Evolutionary conservation across 2,888 invertebrate genomes (phyloP).

Genomic region (Pocota personata): DNA sequence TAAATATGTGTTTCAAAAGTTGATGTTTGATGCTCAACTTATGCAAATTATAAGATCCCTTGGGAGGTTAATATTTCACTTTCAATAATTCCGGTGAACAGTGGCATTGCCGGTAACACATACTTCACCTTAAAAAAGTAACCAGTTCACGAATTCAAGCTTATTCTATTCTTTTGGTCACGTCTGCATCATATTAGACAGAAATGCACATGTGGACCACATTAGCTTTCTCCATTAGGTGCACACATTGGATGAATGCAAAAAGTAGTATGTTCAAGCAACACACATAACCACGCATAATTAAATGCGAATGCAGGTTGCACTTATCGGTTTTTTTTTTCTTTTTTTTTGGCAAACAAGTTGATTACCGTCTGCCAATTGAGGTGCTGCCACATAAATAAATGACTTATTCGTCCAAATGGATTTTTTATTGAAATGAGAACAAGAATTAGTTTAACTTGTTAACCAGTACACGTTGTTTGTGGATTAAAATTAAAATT

Average conservation of each 20-base stretch:
- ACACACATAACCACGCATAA: background rate
- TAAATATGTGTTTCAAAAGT: too few relatives aligned
- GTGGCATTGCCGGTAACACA: background rate
- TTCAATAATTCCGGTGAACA: background rate
- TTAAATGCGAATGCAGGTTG: background rate
- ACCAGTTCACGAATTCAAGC: background rate
- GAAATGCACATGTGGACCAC: background rate
- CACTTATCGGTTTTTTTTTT: background rate
- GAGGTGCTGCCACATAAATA: background rate
- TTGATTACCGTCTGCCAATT: conserved; percentile 7
- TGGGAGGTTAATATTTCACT: background rate
- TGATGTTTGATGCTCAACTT: background rate
- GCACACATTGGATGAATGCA: background rate
- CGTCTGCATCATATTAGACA: background rate
- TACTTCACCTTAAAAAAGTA: background rate
- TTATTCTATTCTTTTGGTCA: background rate
- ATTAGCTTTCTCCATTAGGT: conserved; percentile 9
- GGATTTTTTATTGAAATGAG: background rate
- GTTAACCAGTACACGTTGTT: background rate
- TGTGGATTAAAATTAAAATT: background rate
- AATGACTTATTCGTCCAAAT: background rate
- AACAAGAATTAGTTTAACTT: background rate
- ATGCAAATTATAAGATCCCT: background rate
- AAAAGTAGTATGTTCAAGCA: background rate
- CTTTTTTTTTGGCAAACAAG: conserved; percentile 12